Evolutionary conservation across 2,797 vertebrate genomes (phyloP).

Genomic region (Malacoraja senta): DNA sequence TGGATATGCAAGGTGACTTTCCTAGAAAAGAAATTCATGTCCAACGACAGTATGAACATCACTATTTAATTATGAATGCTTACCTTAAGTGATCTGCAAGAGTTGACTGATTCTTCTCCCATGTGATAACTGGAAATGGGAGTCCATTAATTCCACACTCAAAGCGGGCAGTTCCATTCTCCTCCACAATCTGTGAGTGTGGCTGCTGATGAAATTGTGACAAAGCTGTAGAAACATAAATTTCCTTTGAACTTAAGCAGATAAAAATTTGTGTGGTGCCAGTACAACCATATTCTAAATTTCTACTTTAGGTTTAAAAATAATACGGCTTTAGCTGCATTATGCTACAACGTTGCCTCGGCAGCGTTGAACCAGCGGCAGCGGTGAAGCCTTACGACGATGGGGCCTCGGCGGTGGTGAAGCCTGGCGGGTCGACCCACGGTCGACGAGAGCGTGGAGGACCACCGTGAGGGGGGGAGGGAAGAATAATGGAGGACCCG

Average conservation of each 20-base stretch:
- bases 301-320: neutral
- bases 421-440: too few relatives aligned
- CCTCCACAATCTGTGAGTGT: constrained; percentile 64
- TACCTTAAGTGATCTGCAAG: constrained; percentile 71
- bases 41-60: neutral
- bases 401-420: too few relatives aligned
- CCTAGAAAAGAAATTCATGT: neutral
- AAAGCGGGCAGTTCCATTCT: constrained; percentile 75
- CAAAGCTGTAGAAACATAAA: constrained; percentile 59
- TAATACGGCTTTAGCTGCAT: too few relatives aligned
- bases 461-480: too few relatives aligned
- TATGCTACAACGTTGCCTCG: neutral
- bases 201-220: constrained; percentile 77
- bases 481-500: too few relatives aligned
- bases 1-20: neutral
- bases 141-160: constrained; percentile 78
- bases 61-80: constrained; percentile 40
- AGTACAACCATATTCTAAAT: neutral
- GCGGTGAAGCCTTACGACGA: too few relatives aligned
- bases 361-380: too few relatives aligned
- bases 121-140: constrained; percentile 75
- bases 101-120: constrained; percentile 75
- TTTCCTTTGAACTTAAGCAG: neutral
- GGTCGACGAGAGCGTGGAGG: too few relatives aligned
- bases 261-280: neutral